Evolutionary conservation across 2,888 invertebrate species (phyloP), one percentile per base, ranked within the genome.

Genomic region (Limnephilus rhombicus): DNA sequence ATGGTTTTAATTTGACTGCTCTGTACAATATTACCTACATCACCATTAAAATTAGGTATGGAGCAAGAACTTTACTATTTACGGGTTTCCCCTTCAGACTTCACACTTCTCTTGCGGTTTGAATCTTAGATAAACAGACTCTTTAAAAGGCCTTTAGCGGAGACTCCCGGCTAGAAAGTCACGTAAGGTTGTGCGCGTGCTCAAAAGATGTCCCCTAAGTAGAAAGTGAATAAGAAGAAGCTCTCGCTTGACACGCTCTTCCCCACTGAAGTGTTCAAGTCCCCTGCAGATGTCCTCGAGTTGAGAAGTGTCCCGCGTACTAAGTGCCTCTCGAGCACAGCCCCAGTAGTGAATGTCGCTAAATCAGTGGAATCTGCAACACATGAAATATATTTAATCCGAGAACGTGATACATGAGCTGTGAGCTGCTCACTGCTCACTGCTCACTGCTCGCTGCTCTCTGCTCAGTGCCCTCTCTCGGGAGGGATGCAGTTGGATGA

Each of bases 151-250:
- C 82, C 82, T 83, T 83, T 37, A 83, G 34, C 34, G 34, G 9
- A 15, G 31, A 34, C 34, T 31, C 24, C 15, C 7, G 9, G 18
- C 82, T 83, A 83, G 82, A 83, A 68, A 68, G 68, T 68, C 82
- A 83, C 82, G 82, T 83, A 34, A 34, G 82, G 34, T 18, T 83
- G 31, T 83, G 82, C 82, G 18, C 82, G 82, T 83, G 82, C 82
- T 83, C 82, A 83, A 68, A 68, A 68, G 82, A 34, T 83, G 82
- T 83, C 34, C 34, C 82, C 29, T 31, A 24, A 83, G 82, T 83
- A 34, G 82, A 83, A 83, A 83, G 82, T 31, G 82, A 34, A 83
- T 31, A 15, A 83, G 15, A 34, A 83, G 82, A 34, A 83, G 82
- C 18, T 29, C 82, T 83, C 34, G 82, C 34, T 24, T 83, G 82